phyloP scores from a whole-genome alignment of 2,797 vertebrate genomes.

The Heterohyrax brucei region DNA sequence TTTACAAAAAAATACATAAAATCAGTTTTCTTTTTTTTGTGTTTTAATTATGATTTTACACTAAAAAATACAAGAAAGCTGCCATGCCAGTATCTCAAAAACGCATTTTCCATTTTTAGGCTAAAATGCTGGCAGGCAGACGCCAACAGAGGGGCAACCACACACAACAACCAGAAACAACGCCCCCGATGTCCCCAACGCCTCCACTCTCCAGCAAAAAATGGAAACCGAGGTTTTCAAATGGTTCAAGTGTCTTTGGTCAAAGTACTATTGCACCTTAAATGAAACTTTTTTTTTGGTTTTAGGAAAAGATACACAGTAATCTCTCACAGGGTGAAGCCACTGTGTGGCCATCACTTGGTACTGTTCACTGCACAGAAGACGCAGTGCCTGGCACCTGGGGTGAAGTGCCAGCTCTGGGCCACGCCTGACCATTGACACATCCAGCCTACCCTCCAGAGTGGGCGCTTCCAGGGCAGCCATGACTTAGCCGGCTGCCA shows the following conservation, averaged over 20 bases:
- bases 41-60: not conserved
- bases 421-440: not conserved
- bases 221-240: not conserved
- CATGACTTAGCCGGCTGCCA: not conserved
- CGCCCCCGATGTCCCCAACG: not conserved
- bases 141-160: slow-evolving; percentile 19
- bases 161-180: not conserved
- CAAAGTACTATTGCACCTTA: not conserved
- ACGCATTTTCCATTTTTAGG: not conserved
- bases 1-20: slow-evolving; percentile 56
- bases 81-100: slow-evolving; percentile 12
- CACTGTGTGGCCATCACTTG: not conserved
- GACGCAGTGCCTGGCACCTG: not conserved
- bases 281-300: not conserved
- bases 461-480: not conserved
- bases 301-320: slow-evolving; percentile 32
- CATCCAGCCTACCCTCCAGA: not conserved
- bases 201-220: not conserved
- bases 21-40: not conserved
- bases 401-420: not conserved
- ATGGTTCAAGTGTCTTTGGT: not conserved
- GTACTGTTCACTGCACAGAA: not conserved
- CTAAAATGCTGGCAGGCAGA: not conserved
- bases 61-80: slow-evolving; percentile 1
- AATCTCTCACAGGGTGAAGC: not conserved